Percentiles rank a stretch among this genome's conserved stretches.
phyloP scores from a whole-genome alignment of 64 coral and sea anemone species.

The Montipora foliosa region DNA sequence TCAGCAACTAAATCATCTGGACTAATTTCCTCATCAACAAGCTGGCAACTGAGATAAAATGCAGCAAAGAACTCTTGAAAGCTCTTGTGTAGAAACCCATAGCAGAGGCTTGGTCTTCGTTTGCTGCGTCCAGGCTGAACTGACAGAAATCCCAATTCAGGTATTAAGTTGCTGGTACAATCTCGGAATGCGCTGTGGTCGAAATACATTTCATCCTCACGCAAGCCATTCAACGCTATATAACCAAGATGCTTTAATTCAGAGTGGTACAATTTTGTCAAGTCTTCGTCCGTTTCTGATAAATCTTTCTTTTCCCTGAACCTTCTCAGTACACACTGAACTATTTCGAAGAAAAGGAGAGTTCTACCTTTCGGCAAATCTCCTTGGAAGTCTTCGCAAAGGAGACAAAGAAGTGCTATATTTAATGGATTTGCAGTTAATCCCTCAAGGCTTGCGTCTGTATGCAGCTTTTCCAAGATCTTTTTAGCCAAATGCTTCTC shows the following conservation, averaged over 20 bases:
- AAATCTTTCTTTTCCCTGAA: background rate
- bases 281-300: background rate
- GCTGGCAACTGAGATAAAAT: background rate
- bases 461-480: background rate
- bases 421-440: background rate
- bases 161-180: too few relatives aligned
- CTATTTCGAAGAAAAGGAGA: background rate
- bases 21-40: background rate
- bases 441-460: background rate
- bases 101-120: background rate
- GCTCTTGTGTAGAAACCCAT: background rate
- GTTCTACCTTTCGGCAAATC: background rate
- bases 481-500: background rate
- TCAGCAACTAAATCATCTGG: background rate
- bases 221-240: too few relatives aligned
- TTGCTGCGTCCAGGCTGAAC: too few relatives aligned
- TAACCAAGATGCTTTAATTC: too few relatives aligned
- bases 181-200: too few relatives aligned
- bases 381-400: background rate
- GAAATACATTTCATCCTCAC: rapidly evolving
- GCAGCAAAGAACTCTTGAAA: background rate
- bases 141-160: too few relatives aligned
- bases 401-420: background rate
- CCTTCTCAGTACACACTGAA: background rate
- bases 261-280: background rate